phyloP scores from a whole-genome alignment of 1,140 invertebrate species.

The Neodiprion pinetum region DNA sequence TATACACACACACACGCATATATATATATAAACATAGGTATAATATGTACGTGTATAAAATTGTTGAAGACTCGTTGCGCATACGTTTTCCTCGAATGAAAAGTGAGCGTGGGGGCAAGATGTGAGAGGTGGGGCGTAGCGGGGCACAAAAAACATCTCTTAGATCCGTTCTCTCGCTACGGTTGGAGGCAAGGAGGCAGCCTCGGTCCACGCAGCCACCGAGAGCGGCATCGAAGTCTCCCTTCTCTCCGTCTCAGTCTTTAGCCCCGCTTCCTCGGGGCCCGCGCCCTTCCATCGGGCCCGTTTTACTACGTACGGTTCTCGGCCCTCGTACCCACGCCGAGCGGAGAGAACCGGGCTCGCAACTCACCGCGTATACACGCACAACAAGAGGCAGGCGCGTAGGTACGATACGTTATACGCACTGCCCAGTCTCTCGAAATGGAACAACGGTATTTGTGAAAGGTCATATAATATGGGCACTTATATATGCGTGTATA shows the following conservation, averaged over 20 bases:
- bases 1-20: no score
- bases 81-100: background rate
- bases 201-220: no score
- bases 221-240: background rate
- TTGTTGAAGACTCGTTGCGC: no score
- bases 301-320: background rate
- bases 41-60: no score
- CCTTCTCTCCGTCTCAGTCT: background rate
- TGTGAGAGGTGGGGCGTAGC: no score
- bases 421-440: background rate
- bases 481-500: background rate
- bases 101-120: background rate
- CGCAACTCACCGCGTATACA: no score
- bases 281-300: background rate
- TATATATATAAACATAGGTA: no score
- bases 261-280: background rate
- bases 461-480: background rate
- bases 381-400: no score
- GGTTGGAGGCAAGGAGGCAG: no score
- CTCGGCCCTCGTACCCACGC: background rate
- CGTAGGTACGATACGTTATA: no score
- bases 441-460: constrained; percentile 7
- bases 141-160: no score
- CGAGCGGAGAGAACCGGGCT: background rate
- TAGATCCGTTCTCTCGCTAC: no score